A percentile compares a stretch with the other conserved stretches of the same genome.
These are phyloP conservation scores for Drosophila silvestris DNA, from an alignment of 2,888 invertebrate genomes.

Conservation along the genomic window DNA sequence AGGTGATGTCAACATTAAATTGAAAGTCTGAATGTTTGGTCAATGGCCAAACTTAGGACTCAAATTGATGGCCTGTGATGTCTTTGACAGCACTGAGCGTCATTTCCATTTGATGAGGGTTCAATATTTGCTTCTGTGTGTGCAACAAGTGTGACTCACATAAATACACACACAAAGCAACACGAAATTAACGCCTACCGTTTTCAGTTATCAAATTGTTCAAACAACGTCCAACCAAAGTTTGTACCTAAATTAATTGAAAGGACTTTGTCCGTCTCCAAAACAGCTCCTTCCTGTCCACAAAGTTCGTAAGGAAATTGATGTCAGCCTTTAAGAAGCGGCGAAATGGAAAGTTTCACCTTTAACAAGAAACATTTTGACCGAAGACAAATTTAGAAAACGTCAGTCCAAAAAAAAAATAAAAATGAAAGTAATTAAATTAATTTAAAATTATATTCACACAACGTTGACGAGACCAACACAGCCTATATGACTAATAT, in stretches of 20 bases:
- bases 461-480: slow-evolving; percentile 9
- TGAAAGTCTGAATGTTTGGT: slow-evolving; percentile 43
- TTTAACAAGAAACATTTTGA: slow-evolving; percentile 41
- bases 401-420: slow-evolving; percentile 7
- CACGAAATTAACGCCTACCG: slow-evolving; percentile 29
- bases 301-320: slow-evolving; percentile 47
- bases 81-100: slow-evolving; percentile 67
- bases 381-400: slow-evolving; percentile 24
- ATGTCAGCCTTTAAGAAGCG: slow-evolving; percentile 12
- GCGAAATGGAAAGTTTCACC: slow-evolving; percentile 32
- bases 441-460: slow-evolving; percentile 37
- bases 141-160: slow-evolving; percentile 60
- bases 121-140: slow-evolving; percentile 41
- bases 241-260: slow-evolving; percentile 72
- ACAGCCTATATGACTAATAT: slow-evolving; percentile 20
- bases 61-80: slow-evolving; percentile 64
- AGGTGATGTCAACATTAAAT: slow-evolving; percentile 38
- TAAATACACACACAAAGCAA: neutral
- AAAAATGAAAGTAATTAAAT: slow-evolving; percentile 61
- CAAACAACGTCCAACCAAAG: slow-evolving; percentile 60
- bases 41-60: slow-evolving; percentile 41
- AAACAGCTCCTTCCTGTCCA: slow-evolving; percentile 3
- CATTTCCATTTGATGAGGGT: slow-evolving; percentile 70
- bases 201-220: slow-evolving; percentile 61
- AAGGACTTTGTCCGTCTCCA: slow-evolving; percentile 41